A percentile compares a stretch with the other conserved stretches of the same genome.
These are phyloP conservation scores for Maccullochella peelii DNA, from an alignment of 2,113 vertebrate species.

Conservation along the genomic window DNA sequence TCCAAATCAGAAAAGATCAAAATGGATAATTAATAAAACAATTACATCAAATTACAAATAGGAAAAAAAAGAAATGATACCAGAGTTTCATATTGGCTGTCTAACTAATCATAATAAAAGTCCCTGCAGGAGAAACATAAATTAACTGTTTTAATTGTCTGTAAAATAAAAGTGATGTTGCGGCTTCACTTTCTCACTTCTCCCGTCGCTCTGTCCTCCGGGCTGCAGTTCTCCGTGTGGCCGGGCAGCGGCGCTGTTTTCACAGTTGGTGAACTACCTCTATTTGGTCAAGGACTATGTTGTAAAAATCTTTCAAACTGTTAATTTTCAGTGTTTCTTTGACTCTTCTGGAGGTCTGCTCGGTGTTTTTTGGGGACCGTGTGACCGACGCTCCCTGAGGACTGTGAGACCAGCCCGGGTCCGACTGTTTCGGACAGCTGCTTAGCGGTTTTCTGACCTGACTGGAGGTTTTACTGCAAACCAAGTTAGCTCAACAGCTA, in stretches of 20 bases:
- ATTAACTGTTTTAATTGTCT: not conserved
- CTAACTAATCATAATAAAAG: too few relatives aligned
- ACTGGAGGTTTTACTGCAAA: slow-evolving; percentile 58
- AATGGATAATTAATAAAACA: too few relatives aligned
- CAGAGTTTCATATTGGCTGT: too few relatives aligned
- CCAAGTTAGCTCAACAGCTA: slow-evolving; percentile 75
- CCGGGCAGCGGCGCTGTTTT: slow-evolving; percentile 75
- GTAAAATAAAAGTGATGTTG: too few relatives aligned
- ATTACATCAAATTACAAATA: too few relatives aligned
- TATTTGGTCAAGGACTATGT: slow-evolving; percentile 81
- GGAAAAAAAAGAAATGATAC: too few relatives aligned
- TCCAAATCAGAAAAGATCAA: too few relatives aligned
- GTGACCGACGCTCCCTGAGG: not conserved
- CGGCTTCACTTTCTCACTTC: not conserved
- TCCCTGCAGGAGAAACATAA: not conserved
- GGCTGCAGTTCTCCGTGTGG: slow-evolving; percentile 26
- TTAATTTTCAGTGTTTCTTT: slow-evolving; percentile 3
- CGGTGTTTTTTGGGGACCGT: not conserved
- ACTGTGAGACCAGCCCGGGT: not conserved
- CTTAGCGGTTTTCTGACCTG: slow-evolving; percentile 54
- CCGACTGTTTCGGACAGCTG: slow-evolving; percentile 9
- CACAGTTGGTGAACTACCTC: slow-evolving; percentile 53
- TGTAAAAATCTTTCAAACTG: slow-evolving; percentile 77
- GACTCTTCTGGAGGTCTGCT: not conserved
- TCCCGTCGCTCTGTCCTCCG: not conserved